Evolutionary conservation across 2,888 invertebrate species (phyloP).

Genomic region (Apodemia mormo): DNA sequence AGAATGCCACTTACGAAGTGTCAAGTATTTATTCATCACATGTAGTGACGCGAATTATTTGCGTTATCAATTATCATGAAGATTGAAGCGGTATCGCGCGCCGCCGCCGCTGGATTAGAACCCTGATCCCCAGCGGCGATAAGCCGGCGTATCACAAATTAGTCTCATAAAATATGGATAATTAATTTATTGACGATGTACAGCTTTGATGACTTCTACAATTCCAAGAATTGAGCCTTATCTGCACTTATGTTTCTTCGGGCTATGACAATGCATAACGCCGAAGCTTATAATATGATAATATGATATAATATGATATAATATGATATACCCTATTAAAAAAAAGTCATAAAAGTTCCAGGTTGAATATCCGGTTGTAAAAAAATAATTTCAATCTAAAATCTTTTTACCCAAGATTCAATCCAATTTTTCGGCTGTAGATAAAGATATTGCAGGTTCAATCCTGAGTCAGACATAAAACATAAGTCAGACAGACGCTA

Average conservation of each 20-base stretch:
- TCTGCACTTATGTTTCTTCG: not conserved
- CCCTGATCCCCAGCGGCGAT: slow-evolving; percentile 8
- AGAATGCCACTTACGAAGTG: not conserved
- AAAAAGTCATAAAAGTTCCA: too few species aligned
- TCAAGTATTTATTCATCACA: not conserved
- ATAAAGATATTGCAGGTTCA: too few species aligned
- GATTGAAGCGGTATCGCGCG: not conserved
- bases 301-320: too few species aligned
- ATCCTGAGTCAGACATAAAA: too few species aligned
- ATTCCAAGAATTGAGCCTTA: not conserved
- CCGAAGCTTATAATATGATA: too few species aligned
- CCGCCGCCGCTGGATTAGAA: slow-evolving; percentile 8
- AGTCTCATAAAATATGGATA: not conserved
- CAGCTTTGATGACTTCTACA: not conserved
- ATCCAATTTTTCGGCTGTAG: too few species aligned
- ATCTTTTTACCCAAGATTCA: too few species aligned
- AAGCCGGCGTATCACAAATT: not conserved
- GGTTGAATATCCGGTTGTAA: too few species aligned
- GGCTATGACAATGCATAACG: not conserved
- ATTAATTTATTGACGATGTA: not conserved
- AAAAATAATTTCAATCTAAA: too few species aligned
- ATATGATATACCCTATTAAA: too few species aligned
- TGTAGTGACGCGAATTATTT: not conserved
- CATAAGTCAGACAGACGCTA: too few species aligned
- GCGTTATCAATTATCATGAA: not conserved